Percentiles rank a stretch among this genome's conserved stretches.
These are phyloP conservation scores for Sarotherodon lohbergeri DNA, from an alignment of 2,113 vertebrate species.

Conservation along the genomic window DNA sequence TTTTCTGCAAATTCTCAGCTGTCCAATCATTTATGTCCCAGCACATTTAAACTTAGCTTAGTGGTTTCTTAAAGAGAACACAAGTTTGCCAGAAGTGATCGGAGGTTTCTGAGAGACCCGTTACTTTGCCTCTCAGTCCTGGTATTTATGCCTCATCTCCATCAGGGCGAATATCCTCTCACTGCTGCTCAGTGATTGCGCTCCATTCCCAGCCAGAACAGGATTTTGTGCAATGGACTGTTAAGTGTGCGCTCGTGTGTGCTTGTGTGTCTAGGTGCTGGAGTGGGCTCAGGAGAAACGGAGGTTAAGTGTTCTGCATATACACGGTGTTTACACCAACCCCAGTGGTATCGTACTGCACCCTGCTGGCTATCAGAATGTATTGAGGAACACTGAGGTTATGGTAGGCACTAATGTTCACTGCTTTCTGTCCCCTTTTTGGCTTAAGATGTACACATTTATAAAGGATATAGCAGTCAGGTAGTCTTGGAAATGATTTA, in stretches of 20 bases:
- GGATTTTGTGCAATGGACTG: slow-evolving; percentile 59
- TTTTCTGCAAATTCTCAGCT: background rate
- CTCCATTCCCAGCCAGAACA: slow-evolving; percentile 56
- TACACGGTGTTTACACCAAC: slow-evolving; percentile 95
- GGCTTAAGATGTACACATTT: background rate
- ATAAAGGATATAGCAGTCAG: background rate
- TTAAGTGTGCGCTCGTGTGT: slow-evolving; percentile 26
- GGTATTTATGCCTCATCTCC: slow-evolving; percentile 70
- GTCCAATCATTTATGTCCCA: background rate
- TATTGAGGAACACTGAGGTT: slow-evolving; percentile 91
- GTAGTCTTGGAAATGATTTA: background rate
- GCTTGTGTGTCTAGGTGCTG: slow-evolving; percentile 77
- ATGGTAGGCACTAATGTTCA: slow-evolving; percentile 78
- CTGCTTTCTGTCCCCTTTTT: background rate
- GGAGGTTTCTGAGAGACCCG: background rate
- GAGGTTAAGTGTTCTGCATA: slow-evolving; percentile 89
- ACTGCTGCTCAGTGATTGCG: slow-evolving; percentile 40
- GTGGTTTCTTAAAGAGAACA: background rate
- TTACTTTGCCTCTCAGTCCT: slow-evolving; percentile 52
- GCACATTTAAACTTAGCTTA: background rate
- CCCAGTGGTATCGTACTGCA: slow-evolving; percentile 94
- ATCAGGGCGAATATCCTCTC: slow-evolving; percentile 59
- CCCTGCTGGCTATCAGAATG: slow-evolving; percentile 92
- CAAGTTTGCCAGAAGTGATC: background rate
- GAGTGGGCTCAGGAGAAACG: slow-evolving; percentile 96